Base-by-base conservation (phyloP, 2,888 invertebrate genomes). In the Blomia tropicalis region DNA sequence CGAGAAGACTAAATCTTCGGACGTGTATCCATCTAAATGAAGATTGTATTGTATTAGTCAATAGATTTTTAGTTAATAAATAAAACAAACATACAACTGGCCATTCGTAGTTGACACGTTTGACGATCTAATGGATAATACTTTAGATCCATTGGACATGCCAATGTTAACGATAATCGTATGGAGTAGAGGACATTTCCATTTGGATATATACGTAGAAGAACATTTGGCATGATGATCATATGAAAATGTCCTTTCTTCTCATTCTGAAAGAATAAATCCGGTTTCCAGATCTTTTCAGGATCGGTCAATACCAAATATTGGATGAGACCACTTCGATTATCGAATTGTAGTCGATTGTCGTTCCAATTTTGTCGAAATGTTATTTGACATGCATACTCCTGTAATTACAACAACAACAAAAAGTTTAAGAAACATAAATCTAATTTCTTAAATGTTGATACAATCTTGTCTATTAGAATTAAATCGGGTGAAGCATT, bases 281-380 rank as follows among this genome's bases (percentile, higher is more conserved):
- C 95, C 36, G 95, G 95, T 85, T 93, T 92, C 95, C 95, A 96
- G 64, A 95, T 89, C 70, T 89, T 82, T 77, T 87, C 87, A 62
- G 91, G 87, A 76, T 93, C 92, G 62, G 92, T 89, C 72, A 92
- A 79, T 63, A 91, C 90, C 68, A 91, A 79, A 78, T 91, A 91
- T 76, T 64, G 66, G 19, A 70, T 67, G 53, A 68, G 68, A 43
- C 70, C 70, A 17, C 63, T 56, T 54, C 66, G 63, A 60, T 71
- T 70, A 65, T 71, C 70, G 67, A 71, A 75, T 53, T 72, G 71
- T 31, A 75, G 68, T 70, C 93, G 79, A 75, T 91, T 89, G 75
- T 95, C 93, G 73, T 86, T 77, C 93, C 93, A 95, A 77, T 93
- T 89, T 75, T 95, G 92, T 75, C 93, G 83, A 79, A 95, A 92